Percentiles rank a stretch among this genome's conserved stretches.
Conservation (phyloP, 2,113 vertebrate genomes). For the Chaenocephalus aceratus region DNA sequence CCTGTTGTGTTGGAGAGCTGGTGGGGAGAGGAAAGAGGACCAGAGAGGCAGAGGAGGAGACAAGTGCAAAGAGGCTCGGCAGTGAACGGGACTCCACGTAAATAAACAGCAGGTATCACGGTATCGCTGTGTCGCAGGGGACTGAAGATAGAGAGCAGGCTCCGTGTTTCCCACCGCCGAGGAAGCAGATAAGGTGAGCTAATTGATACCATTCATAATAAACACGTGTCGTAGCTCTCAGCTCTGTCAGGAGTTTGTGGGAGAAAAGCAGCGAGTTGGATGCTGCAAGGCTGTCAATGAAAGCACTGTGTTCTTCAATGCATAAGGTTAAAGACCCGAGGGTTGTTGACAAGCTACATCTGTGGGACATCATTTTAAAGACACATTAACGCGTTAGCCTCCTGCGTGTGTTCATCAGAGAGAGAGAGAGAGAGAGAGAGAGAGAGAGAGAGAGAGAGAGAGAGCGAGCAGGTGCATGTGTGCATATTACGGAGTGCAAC, state of each 20-base stretch:
- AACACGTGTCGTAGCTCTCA: conserved; percentile 49
- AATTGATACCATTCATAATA: not conserved
- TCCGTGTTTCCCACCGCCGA: conserved; percentile 35
- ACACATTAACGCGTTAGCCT: not conserved
- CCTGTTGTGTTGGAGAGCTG: conserved; percentile 42
- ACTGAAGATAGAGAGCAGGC: conserved; percentile 15
- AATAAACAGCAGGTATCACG: conserved; percentile 39
- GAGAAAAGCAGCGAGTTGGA: conserved; percentile 24
- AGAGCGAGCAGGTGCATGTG: conserved; percentile 33
- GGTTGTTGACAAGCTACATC: not conserved
- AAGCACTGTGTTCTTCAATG: not conserved
- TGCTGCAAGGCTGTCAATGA: conserved; percentile 11
- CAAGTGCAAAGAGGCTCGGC: conserved; percentile 51
- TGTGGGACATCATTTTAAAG: not conserved
- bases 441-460: too few species aligned
- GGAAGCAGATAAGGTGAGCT: conserved; percentile 52
- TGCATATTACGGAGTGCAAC: not conserved
- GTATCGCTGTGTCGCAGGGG: conserved; percentile 20
- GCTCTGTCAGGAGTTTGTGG: conserved; percentile 68
- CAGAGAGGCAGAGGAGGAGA: conserved; percentile 57
- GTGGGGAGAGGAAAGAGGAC: conserved; percentile 61
- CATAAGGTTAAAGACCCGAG: not conserved
- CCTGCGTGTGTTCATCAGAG: not conserved
- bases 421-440: not conserved
- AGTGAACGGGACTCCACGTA: conserved; percentile 59